Conservation (phyloP, 2,113 vertebrate genomes). For the Aphyosemion australe region DNA sequence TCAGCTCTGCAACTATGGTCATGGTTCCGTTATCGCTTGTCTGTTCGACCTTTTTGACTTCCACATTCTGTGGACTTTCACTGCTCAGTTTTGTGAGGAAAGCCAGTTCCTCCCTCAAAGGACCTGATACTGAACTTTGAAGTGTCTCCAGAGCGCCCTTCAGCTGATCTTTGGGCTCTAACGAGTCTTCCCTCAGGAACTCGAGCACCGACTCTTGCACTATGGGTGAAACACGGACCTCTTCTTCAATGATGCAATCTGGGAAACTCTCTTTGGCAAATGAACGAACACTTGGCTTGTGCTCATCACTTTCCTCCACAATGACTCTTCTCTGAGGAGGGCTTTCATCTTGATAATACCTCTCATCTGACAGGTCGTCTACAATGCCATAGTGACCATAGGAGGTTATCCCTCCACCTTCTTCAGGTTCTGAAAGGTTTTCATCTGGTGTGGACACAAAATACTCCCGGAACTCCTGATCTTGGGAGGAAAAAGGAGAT, state of each 20-base stretch:
- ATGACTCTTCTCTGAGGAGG: constrained; percentile 42
- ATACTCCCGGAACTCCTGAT: constrained; percentile 84
- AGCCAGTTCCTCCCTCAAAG: constrained; percentile 87
- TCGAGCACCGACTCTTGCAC: constrained; percentile 86
- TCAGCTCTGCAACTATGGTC: constrained; percentile 92
- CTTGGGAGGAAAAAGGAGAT: constrained; percentile 68
- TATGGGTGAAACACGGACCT: constrained; percentile 87
- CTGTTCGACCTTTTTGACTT: constrained; percentile 85
- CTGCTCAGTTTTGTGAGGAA: constrained; percentile 77
- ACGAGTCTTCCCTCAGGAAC: constrained; percentile 78
- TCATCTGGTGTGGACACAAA: constrained; percentile 94
- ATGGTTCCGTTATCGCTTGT: constrained; percentile 74
- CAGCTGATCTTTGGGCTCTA: constrained; percentile 88
- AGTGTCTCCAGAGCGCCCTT: constrained; percentile 87
- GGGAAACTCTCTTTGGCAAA: constrained; percentile 67
- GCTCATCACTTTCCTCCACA: constrained; percentile 65
- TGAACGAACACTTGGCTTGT: constrained; percentile 30
- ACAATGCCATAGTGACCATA: constrained; percentile 84
- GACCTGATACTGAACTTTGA: constrained; percentile 85
- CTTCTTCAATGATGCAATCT: constrained; percentile 87
- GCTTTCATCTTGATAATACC: constrained; percentile 77
- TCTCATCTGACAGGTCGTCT: constrained; percentile 80
- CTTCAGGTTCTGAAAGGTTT: constrained; percentile 75
- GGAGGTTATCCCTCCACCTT: constrained; percentile 79
- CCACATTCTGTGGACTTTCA: constrained; percentile 76